These are phyloP conservation scores for Alligator sinensis DNA, from an alignment of 2,113 vertebrate genomes.

Conservation along the genomic window DNA sequence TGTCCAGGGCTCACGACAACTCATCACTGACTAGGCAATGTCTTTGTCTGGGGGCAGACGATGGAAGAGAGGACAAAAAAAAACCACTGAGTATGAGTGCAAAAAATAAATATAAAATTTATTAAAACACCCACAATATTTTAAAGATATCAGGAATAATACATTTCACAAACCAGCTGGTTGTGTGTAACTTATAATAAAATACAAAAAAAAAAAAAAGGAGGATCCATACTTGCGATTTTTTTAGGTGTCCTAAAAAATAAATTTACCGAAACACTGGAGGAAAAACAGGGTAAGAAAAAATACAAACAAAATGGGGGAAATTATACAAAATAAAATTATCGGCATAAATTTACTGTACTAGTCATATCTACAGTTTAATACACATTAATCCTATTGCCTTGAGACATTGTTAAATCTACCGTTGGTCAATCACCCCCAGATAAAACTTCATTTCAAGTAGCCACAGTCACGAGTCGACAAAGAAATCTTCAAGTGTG, in stretches of 20 bases:
- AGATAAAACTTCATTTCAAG: conserved; percentile 87
- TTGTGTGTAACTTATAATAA: conserved; percentile 86
- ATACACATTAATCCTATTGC: conserved; percentile 89
- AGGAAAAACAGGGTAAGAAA: conserved; percentile 63
- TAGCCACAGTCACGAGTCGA: conserved; percentile 85
- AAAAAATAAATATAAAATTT: conserved; percentile 95
- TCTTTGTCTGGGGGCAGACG: background rate
- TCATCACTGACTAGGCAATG: background rate
- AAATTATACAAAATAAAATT: conserved; percentile 91
- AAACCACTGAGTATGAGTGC: conserved; percentile 83
- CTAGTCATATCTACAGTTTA: conserved; percentile 91
- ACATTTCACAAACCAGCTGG: conserved; percentile 81
- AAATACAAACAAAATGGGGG: conserved; percentile 74
- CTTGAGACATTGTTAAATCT: conserved; percentile 85
- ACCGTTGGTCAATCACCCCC: conserved; percentile 84
- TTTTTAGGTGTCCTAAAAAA: conserved; percentile 85
- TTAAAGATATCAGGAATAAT: conserved; percentile 89
- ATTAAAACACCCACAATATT: conserved; percentile 93
- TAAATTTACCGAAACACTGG: conserved; percentile 81
- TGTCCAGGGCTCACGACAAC: background rate
- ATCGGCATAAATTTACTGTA: conserved; percentile 88
- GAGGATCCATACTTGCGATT: conserved; percentile 81
- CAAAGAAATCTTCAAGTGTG: conserved; percentile 83
- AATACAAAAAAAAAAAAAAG: conserved; percentile 81
- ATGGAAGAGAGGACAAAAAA: background rate